Conservation (phyloP, 1,140 invertebrate species). For the Oedothorax gibbosus region DNA sequence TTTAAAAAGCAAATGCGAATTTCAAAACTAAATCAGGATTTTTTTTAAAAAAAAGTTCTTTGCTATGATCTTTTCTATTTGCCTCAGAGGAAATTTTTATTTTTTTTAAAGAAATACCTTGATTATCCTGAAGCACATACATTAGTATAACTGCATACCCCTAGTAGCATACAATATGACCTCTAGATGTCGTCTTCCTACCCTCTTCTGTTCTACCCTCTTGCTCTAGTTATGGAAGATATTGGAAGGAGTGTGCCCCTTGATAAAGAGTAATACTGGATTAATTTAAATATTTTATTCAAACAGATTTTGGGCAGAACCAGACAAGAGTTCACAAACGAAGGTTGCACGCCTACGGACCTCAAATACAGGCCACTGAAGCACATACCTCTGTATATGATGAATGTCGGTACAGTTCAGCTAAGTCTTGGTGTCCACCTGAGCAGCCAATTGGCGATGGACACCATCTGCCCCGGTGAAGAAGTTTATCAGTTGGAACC, state of each 20-base stretch:
- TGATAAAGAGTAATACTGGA: not conserved
- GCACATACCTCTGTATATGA: conserved; percentile 59
- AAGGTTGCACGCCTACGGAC: conserved; percentile 42
- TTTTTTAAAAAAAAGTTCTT: no score
- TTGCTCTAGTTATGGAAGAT: not conserved
- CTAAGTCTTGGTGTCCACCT: conserved; percentile 57
- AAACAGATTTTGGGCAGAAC: conserved; percentile 44
- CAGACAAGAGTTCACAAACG: conserved; percentile 38
- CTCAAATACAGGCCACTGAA: conserved; percentile 43
- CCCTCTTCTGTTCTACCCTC: no score
- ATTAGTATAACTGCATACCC: no score
- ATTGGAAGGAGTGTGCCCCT: not conserved
- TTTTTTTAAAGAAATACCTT: no score
- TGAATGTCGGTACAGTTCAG: conserved; percentile 55
- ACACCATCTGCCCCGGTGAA: not conserved
- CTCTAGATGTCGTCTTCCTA: no score
- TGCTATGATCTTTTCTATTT: no score
- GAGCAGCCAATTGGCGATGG: conserved; percentile 43
- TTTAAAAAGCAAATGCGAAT: no score
- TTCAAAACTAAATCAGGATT: no score
- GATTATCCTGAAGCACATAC: no score
- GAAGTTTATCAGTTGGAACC: conserved; percentile 24
- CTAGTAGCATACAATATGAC: no score
- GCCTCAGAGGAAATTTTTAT: no score
- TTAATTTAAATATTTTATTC: not conserved